These are phyloP conservation scores for Luidia sarsii DNA, from an alignment of 53 echinoderm and acorn worm genomes.

Conservation along the genomic window DNA sequence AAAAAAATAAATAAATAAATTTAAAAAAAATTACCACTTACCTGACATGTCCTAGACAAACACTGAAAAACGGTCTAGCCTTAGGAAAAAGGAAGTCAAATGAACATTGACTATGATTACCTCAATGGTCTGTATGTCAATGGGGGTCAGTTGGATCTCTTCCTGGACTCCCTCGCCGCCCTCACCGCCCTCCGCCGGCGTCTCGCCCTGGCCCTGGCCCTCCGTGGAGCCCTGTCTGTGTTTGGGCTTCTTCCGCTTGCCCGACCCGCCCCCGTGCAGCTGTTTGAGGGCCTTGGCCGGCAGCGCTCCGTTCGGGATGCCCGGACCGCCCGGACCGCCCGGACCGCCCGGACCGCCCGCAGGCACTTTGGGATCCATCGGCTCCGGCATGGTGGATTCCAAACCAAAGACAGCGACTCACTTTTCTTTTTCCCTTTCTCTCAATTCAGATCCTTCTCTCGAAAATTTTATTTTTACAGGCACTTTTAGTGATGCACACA, in stretches of 20 bases:
- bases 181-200: slow-evolving; percentile 8
- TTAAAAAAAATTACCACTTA: background rate
- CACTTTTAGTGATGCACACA: slow-evolving; percentile 37
- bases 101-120: slow-evolving; percentile 16
- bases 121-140: slow-evolving; percentile 58
- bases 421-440: too few species aligned
- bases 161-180: slow-evolving; percentile 40
- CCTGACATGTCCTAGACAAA: too few species aligned
- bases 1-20: background rate
- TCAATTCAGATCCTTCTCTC: too few species aligned
- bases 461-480: too few species aligned
- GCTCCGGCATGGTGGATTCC: slow-evolving; percentile 47
- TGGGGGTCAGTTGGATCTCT: slow-evolving; percentile 55
- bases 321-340: background rate
- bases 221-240: slow-evolving; percentile 32
- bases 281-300: slow-evolving; percentile 32
- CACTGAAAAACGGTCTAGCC: background rate
- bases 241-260: slow-evolving; percentile 20
- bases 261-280: slow-evolving; percentile 48
- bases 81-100: background rate
- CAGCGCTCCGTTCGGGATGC: slow-evolving; percentile 36
- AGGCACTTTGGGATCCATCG: too few species aligned
- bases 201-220: slow-evolving; percentile 20
- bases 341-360: background rate
- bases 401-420: too few species aligned